Evolutionary conservation across 2,888 invertebrate genomes (phyloP).

Genomic region (Drosophila histrio): DNA sequence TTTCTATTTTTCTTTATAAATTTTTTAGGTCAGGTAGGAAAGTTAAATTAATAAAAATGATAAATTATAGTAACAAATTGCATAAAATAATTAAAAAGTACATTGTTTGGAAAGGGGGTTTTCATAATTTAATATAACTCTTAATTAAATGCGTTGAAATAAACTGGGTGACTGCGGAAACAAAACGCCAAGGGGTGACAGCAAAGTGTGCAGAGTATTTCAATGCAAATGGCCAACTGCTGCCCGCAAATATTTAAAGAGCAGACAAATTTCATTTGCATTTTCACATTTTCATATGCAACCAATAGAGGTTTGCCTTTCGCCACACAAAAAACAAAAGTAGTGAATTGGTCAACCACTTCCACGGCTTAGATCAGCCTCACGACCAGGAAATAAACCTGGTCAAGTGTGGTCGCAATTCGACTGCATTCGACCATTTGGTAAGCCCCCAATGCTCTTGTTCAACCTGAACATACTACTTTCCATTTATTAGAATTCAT

Average conservation of each 20-base stretch:
- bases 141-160: constrained; percentile 35
- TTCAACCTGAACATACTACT: constrained; percentile 2
- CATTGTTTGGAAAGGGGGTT: neutral
- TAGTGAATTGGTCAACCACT: neutral
- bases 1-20: constrained; percentile 9
- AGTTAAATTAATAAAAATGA: constrained; percentile 35
- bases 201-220: neutral
- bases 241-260: constrained; percentile 2
- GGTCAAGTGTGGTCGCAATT: constrained; percentile 17
- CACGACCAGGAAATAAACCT: neutral
- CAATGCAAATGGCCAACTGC: neutral
- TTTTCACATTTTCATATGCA: constrained; percentile 10
- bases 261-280: neutral
- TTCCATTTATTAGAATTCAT: constrained; percentile 16
- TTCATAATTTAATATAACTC: constrained; percentile 9
- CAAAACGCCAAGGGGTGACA: neutral
- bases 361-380: neutral
- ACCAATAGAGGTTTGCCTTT: neutral
- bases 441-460: neutral
- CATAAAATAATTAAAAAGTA: constrained; percentile 46
- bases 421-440: constrained; percentile 4
- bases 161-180: constrained; percentile 10
- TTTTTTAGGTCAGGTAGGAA: constrained; percentile 19
- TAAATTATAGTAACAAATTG: constrained; percentile 50
- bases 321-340: neutral